These are phyloP conservation scores for Neoarius graeffei DNA, from an alignment of 2,113 vertebrate genomes.

Conservation along the genomic window DNA sequence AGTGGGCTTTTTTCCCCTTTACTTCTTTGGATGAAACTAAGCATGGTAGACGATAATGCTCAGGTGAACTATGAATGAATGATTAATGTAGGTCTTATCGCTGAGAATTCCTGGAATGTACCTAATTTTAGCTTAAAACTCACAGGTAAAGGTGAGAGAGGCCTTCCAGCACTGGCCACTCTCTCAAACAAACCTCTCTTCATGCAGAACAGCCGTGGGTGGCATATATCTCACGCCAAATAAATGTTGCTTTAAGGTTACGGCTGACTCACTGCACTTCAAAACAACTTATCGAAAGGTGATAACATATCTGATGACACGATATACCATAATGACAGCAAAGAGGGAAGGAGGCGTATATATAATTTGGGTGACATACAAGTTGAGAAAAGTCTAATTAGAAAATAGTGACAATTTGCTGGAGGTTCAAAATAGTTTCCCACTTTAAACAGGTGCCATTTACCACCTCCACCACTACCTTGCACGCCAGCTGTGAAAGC, in stretches of 20 bases:
- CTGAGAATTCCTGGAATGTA: conserved; percentile 46
- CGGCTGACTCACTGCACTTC: conserved; percentile 25
- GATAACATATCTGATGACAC: conserved; percentile 12
- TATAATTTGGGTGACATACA: neutral
- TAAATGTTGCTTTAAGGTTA: conserved; percentile 10
- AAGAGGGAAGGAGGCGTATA: neutral
- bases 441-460: conserved; percentile 24
- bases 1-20: conserved; percentile 15
- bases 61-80: conserved; percentile 46
- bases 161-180: conserved; percentile 25
- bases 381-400: conserved; percentile 24
- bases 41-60: conserved; percentile 55
- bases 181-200: neutral
- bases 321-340: neutral
- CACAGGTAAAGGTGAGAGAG: conserved; percentile 12
- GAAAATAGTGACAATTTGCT: conserved; percentile 7
- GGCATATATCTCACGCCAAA: neutral
- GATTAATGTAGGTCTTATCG: conserved; percentile 52
- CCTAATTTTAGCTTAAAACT: conserved; percentile 29
- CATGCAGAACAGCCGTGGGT: neutral
- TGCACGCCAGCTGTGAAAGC: conserved; percentile 44
- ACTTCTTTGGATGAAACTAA: conserved; percentile 50
- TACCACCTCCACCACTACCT: conserved; percentile 22
- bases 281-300: conserved; percentile 16
- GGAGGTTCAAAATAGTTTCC: neutral